Conservation (phyloP, 2,888 invertebrate genomes). For the Eupeodes latifasciatus region DNA sequence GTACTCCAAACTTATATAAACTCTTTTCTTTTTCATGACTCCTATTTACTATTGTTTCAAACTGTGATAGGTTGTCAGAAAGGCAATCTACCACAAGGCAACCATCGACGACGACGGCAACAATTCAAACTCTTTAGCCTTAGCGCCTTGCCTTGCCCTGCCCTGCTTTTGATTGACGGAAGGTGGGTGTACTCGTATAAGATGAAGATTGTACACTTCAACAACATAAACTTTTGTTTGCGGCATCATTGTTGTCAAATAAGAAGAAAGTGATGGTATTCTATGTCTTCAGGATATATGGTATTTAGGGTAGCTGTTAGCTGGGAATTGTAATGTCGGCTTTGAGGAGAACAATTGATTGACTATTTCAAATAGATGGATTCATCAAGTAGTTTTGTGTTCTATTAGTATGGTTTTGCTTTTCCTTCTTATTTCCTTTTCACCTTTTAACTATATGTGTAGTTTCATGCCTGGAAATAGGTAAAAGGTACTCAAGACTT, state of each 20-base stretch:
- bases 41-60: constrained; percentile 8
- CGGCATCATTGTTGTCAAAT: background rate
- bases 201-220: constrained; percentile 17
- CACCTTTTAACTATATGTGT: background rate
- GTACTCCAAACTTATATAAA: background rate
- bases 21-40: background rate
- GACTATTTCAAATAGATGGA: background rate
- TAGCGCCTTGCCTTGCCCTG: too few relatives aligned
- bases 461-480: background rate
- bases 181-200: background rate
- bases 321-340: background rate
- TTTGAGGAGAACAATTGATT: background rate
- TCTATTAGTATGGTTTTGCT: background rate
- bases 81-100: background rate
- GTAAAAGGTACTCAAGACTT: too few relatives aligned
- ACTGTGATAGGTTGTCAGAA: constrained; percentile 1
- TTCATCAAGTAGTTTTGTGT: background rate
- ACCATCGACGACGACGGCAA: background rate
- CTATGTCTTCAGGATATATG: background rate
- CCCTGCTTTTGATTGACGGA: constrained; percentile 12
- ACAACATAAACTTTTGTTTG: constrained; percentile 12
- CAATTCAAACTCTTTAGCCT: constrained; percentile 7
- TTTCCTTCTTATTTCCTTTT: background rate
- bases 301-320: background rate
- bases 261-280: background rate